Evolutionary conservation across 2,113 vertebrate species (phyloP).

Genomic region (Pongo pygmaeus): DNA sequence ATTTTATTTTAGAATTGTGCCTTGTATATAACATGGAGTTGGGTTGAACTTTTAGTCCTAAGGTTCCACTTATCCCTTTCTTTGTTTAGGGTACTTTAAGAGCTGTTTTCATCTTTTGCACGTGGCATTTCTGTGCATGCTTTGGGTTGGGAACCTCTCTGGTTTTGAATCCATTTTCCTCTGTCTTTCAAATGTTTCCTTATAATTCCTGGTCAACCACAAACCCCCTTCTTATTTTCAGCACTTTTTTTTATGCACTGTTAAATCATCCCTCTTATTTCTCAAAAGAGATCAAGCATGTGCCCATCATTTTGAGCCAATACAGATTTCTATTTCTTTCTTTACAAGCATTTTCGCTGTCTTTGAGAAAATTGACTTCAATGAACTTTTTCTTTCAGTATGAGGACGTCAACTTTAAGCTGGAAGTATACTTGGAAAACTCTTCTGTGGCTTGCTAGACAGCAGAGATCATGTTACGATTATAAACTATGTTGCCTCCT

Average conservation of each 20-base stretch:
- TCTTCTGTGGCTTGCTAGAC: neutral
- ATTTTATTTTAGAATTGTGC: neutral
- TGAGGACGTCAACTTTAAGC: neutral
- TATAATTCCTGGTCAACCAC: neutral
- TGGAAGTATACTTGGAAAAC: neutral
- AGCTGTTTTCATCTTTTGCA: neutral
- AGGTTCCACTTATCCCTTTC: neutral
- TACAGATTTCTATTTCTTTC: neutral
- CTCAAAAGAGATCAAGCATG: neutral
- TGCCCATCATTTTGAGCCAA: neutral
- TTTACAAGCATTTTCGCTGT: neutral
- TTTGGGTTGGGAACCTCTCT: neutral
- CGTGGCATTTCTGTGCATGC: neutral
- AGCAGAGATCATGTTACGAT: neutral
- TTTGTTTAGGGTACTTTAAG: fast-evolving
- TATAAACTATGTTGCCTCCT: neutral
- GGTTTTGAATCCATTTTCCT: neutral
- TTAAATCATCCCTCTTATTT: neutral
- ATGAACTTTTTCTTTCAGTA: neutral
- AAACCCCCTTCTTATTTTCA: neutral
- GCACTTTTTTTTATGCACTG: neutral
- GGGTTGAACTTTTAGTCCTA: neutral
- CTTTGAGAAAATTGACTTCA: neutral
- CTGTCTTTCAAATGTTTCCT: neutral
- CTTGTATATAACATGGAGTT: neutral